Evolutionary conservation across 2,113 vertebrate genomes (phyloP), one percentile per base, ranked within the genome.

Genomic region (Actinemys pallida): DNA sequence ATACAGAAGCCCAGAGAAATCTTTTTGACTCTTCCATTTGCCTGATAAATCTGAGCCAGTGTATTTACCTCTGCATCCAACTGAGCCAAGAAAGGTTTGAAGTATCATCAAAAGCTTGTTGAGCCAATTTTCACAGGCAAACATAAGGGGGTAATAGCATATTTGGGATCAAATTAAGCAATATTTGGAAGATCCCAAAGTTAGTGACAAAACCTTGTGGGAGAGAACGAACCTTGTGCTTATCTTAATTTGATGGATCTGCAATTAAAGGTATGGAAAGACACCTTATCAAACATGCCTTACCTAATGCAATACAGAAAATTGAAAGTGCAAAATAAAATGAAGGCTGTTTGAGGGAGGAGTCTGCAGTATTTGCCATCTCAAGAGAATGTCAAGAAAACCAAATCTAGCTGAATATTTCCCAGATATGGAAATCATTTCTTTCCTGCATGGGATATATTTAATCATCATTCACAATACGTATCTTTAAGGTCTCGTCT

Each of bases 291-390:
- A 90, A 88, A 81, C 7, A 85, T 10, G 84, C 76, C 29, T 10
- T 93, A 88, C 83, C 4, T 42, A 91, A 89, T 19, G 35, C 89
- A 19, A 85, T 59, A 91, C 90, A 83, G 10, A 50, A 27, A 54
- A 29, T 29, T 83, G 14, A 25, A 92, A 86, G 10, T 62, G 83
- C 57, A 94, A 93, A 54, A 93, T 57, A 90, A 91, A 82, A 76
- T 76, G 82, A 86, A 54, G 22, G 29, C 8, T 83, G 78, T 10
- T 29, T 69, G 35, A 69, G 4, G 4, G 19, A 87, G 83, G 9
- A 89, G 45, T 90, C 49, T 4, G 0, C 35, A 90, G 80, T 17
- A 81, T 2, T 69, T 65, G 84, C 42, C 17, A 80, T 81, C 50
- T 89, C 25, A 57, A 86, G 82, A 93, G 22, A 92, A 65, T 14